Percentiles rank a stretch among this genome's conserved stretches.
These are phyloP conservation scores for Carettochelys insculpta DNA, from an alignment of 2,113 vertebrate genomes.

Conservation along the genomic window DNA sequence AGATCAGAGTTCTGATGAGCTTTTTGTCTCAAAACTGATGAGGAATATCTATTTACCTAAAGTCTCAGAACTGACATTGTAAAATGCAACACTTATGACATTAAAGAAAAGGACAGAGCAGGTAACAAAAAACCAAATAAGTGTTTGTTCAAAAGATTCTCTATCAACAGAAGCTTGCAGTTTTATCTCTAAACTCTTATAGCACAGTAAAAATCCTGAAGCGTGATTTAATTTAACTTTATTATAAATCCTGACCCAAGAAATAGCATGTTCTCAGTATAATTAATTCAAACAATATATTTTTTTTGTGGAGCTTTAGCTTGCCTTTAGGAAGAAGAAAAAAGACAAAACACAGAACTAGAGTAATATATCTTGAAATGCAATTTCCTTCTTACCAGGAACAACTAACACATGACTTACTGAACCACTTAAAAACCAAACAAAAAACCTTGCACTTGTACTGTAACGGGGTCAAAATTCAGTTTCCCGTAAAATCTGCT, in stretches of 20 bases:
- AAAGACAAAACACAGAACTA: constrained; percentile 54
- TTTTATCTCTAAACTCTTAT: not conserved
- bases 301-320: constrained; percentile 11
- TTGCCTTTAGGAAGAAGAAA: constrained; percentile 6
- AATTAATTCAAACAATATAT: constrained; percentile 63
- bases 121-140: not conserved
- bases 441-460: not conserved
- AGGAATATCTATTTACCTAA: not conserved
- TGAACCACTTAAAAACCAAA: not conserved
- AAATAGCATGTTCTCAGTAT: constrained; percentile 59
- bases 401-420: constrained; percentile 41
- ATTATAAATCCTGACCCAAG: constrained; percentile 57
- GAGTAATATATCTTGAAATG: constrained; percentile 60
- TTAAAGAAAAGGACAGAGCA: not conserved
- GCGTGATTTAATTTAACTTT: constrained; percentile 55
- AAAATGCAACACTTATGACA: not conserved
- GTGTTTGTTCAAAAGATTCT: not conserved
- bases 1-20: not conserved
- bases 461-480: not conserved
- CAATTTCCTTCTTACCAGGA: constrained; percentile 55
- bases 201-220: not conserved
- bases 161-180: not conserved
- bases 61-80: not conserved
- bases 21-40: constrained; percentile 11
- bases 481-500: not conserved